Evolutionary conservation across 2,888 invertebrate genomes (phyloP).

Genomic region (Thereva unica): DNA sequence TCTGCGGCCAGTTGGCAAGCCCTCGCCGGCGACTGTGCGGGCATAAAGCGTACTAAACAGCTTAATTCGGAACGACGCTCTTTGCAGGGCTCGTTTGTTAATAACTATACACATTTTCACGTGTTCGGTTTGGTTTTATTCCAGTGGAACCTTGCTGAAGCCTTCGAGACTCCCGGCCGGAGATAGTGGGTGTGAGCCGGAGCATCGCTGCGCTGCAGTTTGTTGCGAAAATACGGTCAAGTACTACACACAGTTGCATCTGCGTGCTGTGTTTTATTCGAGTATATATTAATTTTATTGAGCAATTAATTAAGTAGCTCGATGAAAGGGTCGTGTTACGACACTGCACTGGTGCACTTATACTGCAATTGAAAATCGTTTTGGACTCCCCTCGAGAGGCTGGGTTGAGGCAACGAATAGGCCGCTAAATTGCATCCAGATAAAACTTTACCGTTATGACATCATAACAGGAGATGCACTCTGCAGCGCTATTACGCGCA

Average conservation of each 20-base stretch:
- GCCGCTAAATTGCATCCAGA: constrained; percentile 19
- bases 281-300: constrained; percentile 53
- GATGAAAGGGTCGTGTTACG: constrained; percentile 31
- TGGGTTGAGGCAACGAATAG: constrained; percentile 1
- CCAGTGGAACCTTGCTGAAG: constrained; percentile 26
- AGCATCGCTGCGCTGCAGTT: constrained; percentile 25
- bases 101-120: constrained; percentile 31
- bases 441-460: constrained; percentile 32
- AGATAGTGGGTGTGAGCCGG: constrained; percentile 9
- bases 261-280: constrained; percentile 32
- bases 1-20: constrained; percentile 31
- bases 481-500: background rate
- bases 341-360: constrained; percentile 17
- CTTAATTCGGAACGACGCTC: constrained; percentile 30
- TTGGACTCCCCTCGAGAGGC: constrained; percentile 19
- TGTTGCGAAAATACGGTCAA: constrained; percentile 34
- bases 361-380: constrained; percentile 30
- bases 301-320: constrained; percentile 36
- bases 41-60: constrained; percentile 31
- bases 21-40: constrained; percentile 8
- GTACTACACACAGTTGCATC: constrained; percentile 44
- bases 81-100: constrained; percentile 33
- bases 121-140: constrained; percentile 34
- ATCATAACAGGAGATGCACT: constrained; percentile 8
- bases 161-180: constrained; percentile 13